Percentiles rank a stretch among this genome's conserved stretches.
These are phyloP conservation scores for Laticauda laticaudata DNA, from an alignment of 2,113 vertebrate species.

Conservation along the genomic window DNA sequence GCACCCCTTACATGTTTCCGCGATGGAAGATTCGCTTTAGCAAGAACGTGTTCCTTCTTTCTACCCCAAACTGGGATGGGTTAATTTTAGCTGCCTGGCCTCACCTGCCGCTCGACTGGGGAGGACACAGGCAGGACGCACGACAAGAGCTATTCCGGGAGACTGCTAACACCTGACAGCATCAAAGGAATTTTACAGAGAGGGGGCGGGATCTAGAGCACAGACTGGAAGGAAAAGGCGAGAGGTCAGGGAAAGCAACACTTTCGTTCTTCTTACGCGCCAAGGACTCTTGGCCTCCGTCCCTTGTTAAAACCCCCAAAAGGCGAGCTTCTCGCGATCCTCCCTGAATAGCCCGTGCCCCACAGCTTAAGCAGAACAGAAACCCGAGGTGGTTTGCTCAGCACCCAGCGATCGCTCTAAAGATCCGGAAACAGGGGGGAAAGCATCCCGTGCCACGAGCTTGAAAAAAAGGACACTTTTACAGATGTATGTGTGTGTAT, in stretches of 20 bases:
- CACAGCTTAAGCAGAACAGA: not conserved
- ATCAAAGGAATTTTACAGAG: not conserved
- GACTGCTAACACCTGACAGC: constrained; percentile 2
- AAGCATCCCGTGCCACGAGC: not conserved
- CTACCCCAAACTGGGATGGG: not conserved
- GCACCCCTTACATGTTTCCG: not conserved
- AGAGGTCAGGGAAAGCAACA: not conserved
- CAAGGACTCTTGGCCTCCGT: not conserved
- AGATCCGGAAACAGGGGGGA: too few relatives aligned
- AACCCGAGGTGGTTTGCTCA: accelerated
- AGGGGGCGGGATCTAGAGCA: not conserved
- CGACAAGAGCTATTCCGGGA: constrained; percentile 7
- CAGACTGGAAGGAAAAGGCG: not conserved
- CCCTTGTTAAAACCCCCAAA: not conserved
- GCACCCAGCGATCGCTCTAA: not conserved
- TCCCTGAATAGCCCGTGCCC: not conserved
- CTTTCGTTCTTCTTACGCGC: not conserved
- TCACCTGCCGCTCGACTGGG: constrained; percentile 8
- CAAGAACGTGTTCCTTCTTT: not conserved
- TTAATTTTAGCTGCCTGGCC: constrained; percentile 6
- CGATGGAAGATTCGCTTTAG: not conserved
- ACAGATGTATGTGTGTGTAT: too few relatives aligned
- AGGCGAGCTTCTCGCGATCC: too few relatives aligned
- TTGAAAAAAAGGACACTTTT: not conserved
- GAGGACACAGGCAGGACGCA: not conserved